phyloP scores from a whole-genome alignment of 2,888 invertebrate species.

The Saturnia japonica region DNA sequence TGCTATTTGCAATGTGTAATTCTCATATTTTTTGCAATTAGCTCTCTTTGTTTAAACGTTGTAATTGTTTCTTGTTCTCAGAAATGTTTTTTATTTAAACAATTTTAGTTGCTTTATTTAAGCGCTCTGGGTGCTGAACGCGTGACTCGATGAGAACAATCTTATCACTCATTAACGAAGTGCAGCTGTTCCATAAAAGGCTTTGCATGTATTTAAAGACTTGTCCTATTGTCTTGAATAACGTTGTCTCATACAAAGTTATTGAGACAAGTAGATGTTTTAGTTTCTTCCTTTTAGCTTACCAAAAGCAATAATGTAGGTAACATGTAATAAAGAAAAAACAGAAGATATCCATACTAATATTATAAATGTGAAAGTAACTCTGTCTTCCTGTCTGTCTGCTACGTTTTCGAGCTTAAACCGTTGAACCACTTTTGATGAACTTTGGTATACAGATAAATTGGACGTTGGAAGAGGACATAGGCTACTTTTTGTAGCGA shows the following conservation, averaged over 20 bases:
- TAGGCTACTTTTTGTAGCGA: no score
- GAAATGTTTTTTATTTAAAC: neutral
- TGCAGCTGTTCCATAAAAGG: slow-evolving; percentile 12
- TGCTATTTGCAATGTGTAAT: neutral
- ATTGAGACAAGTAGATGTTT: neutral
- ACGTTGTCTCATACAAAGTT: slow-evolving; percentile 10
- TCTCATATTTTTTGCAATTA: slow-evolving; percentile 12
- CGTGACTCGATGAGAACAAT: slow-evolving; percentile 9
- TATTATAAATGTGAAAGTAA: no score
- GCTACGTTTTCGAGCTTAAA: no score
- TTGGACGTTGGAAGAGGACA: no score
- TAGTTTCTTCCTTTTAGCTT: neutral
- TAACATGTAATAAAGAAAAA: neutral
- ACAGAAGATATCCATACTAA: no score
- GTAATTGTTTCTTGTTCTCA: neutral
- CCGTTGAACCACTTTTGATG: no score
- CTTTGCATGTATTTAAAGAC: neutral
- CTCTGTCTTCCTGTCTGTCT: no score
- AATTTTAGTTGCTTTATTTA: neutral
- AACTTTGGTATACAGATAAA: no score
- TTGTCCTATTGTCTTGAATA: slow-evolving; percentile 8
- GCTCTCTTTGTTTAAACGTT: neutral
- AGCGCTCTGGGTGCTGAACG: neutral
- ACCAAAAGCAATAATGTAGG: neutral
- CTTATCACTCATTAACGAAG: slow-evolving; percentile 13